phyloP scores from a whole-genome alignment of 1,140 invertebrate genomes.

The Drosophila melanica region DNA sequence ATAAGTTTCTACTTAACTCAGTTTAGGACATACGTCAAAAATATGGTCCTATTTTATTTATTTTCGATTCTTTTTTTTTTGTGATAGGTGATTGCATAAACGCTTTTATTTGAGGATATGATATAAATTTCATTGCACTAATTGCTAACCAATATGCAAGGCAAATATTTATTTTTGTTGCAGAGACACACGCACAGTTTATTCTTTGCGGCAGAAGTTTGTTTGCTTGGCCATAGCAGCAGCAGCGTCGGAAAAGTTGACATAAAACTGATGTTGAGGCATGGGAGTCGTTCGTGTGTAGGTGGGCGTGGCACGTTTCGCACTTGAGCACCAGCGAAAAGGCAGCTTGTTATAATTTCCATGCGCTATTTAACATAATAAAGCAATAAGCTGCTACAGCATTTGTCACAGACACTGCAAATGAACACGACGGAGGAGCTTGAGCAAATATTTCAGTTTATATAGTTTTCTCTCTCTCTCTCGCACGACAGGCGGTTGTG shows the following conservation, averaged over 20 bases:
- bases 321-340: slow-evolving; percentile 50
- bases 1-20: too few relatives aligned
- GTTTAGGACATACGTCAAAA: too few relatives aligned
- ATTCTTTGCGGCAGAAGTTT: slow-evolving; percentile 23
- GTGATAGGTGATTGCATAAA: background rate
- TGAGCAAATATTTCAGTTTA: slow-evolving; percentile 59
- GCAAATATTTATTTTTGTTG: slow-evolving; percentile 28
- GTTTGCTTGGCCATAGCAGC: slow-evolving; percentile 44
- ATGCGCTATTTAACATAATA: slow-evolving; percentile 82
- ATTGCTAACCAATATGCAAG: slow-evolving; percentile 50
- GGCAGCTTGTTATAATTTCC: slow-evolving; percentile 73
- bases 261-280: slow-evolving; percentile 32
- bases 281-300: background rate
- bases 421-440: slow-evolving; percentile 22
- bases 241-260: slow-evolving; percentile 43
- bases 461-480: slow-evolving; percentile 4
- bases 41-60: too few relatives aligned
- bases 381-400: slow-evolving; percentile 71
- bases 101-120: background rate
- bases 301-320: slow-evolving; percentile 33
- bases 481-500: too few relatives aligned
- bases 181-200: background rate
- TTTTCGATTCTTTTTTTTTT: too few relatives aligned
- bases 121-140: slow-evolving; percentile 47
- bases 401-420: slow-evolving; percentile 27